These are phyloP conservation scores for Pteropus rufus DNA, from an alignment of 2,797 vertebrate genomes.

Conservation along the genomic window DNA sequence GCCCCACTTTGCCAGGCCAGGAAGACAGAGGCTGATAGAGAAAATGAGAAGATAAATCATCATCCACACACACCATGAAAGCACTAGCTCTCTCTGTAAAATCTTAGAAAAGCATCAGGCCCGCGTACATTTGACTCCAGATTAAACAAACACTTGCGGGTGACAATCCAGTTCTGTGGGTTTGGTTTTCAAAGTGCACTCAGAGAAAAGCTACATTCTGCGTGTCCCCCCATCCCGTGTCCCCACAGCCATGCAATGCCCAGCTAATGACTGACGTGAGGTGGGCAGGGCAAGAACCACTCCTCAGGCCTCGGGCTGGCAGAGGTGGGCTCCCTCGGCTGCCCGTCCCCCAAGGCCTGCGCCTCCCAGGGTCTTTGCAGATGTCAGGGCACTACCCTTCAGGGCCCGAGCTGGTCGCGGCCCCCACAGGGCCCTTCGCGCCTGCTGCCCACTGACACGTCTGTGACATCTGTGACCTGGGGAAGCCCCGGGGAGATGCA, in stretches of 20 bases:
- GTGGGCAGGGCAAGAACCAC: no score
- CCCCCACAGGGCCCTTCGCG: no score
- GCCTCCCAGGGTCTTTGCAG: no score
- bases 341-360: no score
- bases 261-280: not conserved
- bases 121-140: conserved; percentile 60
- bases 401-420: no score
- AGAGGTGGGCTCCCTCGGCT: no score
- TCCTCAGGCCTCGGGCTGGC: not conserved
- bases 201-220: accelerated
- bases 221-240: no score
- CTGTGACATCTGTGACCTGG: no score
- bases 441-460: no score
- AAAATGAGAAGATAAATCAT: not conserved
- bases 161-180: conserved; percentile 50
- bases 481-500: no score
- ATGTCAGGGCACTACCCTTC: no score
- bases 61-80: no score
- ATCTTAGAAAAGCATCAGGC: conserved; percentile 58
- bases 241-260: not conserved
- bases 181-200: not conserved
- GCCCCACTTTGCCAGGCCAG: not conserved
- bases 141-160: conserved; percentile 73
- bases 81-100: not conserved
- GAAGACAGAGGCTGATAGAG: not conserved